A percentile compares a stretch with the other conserved stretches of the same genome.
Conservation (phyloP, 92 coral and sea anemone genomes). For the Porites lobata region DNA sequence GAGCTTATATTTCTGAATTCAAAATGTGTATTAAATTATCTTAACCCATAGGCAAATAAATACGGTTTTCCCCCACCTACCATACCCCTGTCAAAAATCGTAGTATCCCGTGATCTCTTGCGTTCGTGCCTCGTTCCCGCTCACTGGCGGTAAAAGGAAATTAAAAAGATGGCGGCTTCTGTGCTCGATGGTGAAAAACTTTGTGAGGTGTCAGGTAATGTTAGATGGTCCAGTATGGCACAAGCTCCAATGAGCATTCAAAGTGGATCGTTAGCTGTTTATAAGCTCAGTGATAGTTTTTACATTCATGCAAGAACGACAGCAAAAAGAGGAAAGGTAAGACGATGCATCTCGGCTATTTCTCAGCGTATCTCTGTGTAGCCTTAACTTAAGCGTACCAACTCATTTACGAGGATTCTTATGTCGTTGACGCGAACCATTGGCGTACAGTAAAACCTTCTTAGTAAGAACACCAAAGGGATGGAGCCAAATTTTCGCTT, state of each 20-base stretch:
- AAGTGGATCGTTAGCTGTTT: constrained; percentile 44
- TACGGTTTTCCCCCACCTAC: background rate
- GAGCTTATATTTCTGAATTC: too few species aligned
- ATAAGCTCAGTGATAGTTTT: constrained; percentile 25
- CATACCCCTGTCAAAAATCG: background rate
- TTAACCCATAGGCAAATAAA: too few species aligned
- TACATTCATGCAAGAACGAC: constrained; percentile 23
- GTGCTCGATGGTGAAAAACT: constrained; percentile 29
- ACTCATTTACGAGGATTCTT: too few species aligned
- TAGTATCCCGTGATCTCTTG: constrained; percentile 14
- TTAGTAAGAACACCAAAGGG: too few species aligned
- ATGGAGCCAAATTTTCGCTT: too few species aligned
- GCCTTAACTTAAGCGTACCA: too few species aligned
- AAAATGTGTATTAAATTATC: too few species aligned
- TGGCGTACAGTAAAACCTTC: too few species aligned
- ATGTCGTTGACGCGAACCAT: too few species aligned
- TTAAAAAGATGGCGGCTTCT: constrained; percentile 65
- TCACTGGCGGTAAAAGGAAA: background rate
- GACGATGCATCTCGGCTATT: background rate
- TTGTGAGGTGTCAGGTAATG: constrained; percentile 65
- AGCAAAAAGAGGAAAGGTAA: constrained; percentile 16
- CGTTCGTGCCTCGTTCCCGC: background rate
- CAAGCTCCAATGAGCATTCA: constrained; percentile 2
- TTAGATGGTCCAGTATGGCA: constrained; percentile 65
- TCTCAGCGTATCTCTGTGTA: too few species aligned